phyloP scores from a whole-genome alignment of 53 echinoderm and acorn worm species.

The Apostichopus leukothele region DNA sequence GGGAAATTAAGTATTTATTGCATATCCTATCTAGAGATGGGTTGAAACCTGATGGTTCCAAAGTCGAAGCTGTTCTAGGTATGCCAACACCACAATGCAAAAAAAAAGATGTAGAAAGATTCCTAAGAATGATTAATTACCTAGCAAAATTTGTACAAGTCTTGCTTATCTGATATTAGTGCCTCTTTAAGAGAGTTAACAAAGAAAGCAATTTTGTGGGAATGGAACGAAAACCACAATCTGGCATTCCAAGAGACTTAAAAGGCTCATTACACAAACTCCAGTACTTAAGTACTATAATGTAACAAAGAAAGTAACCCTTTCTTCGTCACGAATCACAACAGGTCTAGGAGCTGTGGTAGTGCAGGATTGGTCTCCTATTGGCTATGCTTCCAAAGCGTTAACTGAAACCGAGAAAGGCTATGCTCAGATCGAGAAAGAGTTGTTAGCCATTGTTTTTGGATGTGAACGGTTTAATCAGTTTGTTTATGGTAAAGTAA shows the following conservation, averaged over 20 bases:
- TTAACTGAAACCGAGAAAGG: not conserved
- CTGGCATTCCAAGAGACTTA: not conserved
- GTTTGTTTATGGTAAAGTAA: constrained; percentile 37
- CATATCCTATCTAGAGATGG: constrained; percentile 51
- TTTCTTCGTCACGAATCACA: no score
- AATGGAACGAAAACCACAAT: constrained; percentile 7
- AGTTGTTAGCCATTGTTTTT: constrained; percentile 51
- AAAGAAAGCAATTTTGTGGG: not conserved
- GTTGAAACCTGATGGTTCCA: constrained; percentile 54
- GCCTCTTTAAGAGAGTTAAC: constrained; percentile 49
- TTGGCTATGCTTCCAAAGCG: no score
- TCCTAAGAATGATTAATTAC: constrained; percentile 54
- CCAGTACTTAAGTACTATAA: constrained; percentile 32
- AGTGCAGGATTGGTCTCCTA: no score
- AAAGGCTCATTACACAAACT: constrained; percentile 15
- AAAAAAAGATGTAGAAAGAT: constrained; percentile 52
- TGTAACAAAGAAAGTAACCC: not conserved
- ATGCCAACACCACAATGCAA: constrained; percentile 52
- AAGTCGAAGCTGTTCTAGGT: constrained; percentile 48
- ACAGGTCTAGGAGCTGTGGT: no score
- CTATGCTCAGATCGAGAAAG: constrained; percentile 58
- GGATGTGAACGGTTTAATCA: constrained; percentile 50
- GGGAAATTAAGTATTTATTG: constrained; percentile 24
- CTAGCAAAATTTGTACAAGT: constrained; percentile 37
- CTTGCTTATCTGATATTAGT: constrained; percentile 13